phyloP scores from a whole-genome alignment of 2,113 vertebrate species.

The Malurus cyaneus region DNA sequence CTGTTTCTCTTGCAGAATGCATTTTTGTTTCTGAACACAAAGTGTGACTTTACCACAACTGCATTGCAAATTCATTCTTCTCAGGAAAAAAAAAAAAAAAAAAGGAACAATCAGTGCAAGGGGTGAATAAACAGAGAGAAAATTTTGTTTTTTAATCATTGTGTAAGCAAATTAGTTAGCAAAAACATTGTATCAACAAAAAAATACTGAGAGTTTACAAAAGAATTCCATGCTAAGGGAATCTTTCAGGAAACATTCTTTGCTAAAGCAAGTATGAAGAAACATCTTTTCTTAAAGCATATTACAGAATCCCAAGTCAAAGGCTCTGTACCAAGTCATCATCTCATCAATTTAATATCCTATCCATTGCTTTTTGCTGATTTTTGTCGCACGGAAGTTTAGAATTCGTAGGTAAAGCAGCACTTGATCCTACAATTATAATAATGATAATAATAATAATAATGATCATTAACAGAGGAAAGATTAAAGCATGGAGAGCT shows the following conservation, averaged over 20 bases:
- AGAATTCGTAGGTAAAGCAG: background rate
- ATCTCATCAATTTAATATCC: background rate
- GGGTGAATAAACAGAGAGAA: background rate
- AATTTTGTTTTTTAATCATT: background rate
- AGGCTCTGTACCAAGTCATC: background rate
- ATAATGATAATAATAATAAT: background rate
- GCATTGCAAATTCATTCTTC: background rate
- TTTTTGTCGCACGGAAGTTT: background rate
- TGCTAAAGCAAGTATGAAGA: background rate
- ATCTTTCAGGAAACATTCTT: background rate
- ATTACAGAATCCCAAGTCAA: background rate
- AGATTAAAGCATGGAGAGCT: background rate
- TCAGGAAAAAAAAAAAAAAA: background rate
- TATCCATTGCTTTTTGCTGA: background rate
- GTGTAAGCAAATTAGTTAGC: background rate
- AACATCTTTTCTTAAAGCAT: background rate
- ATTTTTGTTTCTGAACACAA: background rate
- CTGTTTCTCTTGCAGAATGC: background rate
- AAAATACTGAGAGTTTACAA: background rate
- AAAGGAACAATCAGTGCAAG: background rate
- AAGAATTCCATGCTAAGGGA: background rate
- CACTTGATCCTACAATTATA: background rate
- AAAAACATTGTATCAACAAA: background rate
- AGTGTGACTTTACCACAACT: background rate
- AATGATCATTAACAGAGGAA: background rate